Evolutionary conservation across 1,140 invertebrate species (phyloP).

Genomic region (Trachelipus rathkii): DNA sequence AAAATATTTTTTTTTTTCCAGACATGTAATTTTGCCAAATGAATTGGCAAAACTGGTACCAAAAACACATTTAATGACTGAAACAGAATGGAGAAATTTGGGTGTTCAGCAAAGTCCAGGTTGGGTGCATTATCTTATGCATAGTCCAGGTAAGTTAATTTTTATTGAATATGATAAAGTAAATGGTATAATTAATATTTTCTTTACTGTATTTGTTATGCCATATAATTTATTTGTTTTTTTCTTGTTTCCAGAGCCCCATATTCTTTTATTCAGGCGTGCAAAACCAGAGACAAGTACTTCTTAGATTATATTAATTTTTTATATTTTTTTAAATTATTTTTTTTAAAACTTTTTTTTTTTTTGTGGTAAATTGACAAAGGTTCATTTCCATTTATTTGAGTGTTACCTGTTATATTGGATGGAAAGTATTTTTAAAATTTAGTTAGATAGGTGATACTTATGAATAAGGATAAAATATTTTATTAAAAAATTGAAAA

Average conservation of each 20-base stretch:
- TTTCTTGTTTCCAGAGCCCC: background rate
- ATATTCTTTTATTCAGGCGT: background rate
- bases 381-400: too few species aligned
- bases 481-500: too few species aligned
- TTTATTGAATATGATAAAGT: background rate
- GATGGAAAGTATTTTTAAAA: too few species aligned
- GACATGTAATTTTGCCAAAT: slow-evolving; percentile 87
- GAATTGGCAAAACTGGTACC: slow-evolving; percentile 85
- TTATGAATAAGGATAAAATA: too few species aligned
- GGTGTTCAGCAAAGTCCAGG: slow-evolving; percentile 90
- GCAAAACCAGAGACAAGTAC: background rate
- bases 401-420: too few species aligned
- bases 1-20: too few species aligned
- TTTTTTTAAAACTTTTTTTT: too few species aligned
- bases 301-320: too few species aligned
- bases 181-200: background rate
- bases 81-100: slow-evolving; percentile 85
- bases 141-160: slow-evolving; percentile 68
- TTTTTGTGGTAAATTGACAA: too few species aligned
- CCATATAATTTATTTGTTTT: background rate
- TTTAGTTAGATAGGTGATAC: too few species aligned
- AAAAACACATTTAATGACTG: slow-evolving; percentile 83
- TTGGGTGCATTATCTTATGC: slow-evolving; percentile 93
- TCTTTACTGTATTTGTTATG: background rate
- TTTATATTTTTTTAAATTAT: too few species aligned